Conservation (phyloP, 2,113 vertebrate species). For the Acrocephalus arundinaceus region DNA sequence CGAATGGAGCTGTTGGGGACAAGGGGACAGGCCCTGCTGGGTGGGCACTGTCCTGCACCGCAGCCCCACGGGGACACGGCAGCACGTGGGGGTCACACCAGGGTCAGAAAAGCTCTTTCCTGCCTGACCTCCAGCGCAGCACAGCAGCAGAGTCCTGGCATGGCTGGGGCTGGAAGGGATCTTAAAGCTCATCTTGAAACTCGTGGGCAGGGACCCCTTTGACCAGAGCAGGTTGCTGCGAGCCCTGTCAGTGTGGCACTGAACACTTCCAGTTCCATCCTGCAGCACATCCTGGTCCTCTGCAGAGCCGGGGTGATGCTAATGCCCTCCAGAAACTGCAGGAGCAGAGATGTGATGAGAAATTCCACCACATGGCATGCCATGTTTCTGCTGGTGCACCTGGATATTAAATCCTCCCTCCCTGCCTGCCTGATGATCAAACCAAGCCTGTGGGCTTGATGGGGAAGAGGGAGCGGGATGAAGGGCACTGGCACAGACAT, state of each 20-base stretch:
- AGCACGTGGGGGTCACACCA: accelerated
- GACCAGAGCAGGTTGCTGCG: background rate
- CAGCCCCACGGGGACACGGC: accelerated
- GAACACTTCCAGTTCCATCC: background rate
- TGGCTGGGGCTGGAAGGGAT: background rate
- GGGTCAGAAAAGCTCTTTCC: background rate
- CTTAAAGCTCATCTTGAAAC: background rate
- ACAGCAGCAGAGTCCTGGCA: background rate
- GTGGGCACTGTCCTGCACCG: background rate
- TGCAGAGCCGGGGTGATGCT: background rate
- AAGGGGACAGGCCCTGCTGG: accelerated
- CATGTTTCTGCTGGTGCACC: background rate
- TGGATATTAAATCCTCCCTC: background rate
- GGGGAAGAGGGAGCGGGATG: background rate
- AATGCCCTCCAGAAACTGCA: background rate
- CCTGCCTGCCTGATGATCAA: background rate
- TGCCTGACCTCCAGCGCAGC: background rate
- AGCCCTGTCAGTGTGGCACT: background rate
- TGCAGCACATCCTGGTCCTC: accelerated
- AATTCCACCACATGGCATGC: background rate
- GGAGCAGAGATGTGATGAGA: background rate
- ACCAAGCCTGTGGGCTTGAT: background rate
- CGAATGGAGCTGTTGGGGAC: accelerated
- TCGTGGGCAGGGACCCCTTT: background rate
- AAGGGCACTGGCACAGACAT: background rate